These are phyloP conservation scores for Lithobates pipiens DNA, from an alignment of 2,797 vertebrate species.

Conservation along the genomic window DNA sequence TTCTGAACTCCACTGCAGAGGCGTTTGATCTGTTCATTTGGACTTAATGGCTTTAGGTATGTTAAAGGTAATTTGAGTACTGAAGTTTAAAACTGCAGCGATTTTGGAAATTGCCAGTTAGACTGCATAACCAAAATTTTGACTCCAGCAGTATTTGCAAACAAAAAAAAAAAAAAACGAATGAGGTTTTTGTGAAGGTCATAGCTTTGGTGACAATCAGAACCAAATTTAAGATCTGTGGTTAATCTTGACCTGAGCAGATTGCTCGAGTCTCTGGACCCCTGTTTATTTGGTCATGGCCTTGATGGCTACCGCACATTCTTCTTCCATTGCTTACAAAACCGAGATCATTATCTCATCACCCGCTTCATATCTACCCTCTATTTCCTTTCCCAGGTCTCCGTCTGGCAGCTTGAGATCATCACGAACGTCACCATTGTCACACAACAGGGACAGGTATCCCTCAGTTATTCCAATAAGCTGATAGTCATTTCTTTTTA, in stretches of 20 bases:
- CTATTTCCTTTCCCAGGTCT: conserved; percentile 94
- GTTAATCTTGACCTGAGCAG: conserved; percentile 87
- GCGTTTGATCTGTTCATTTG: conserved; percentile 66
- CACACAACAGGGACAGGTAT: conserved; percentile 92
- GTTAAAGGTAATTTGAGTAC: conserved; percentile 78
- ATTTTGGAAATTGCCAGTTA: conserved; percentile 84
- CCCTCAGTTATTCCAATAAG: conserved; percentile 91
- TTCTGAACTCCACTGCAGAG: conserved; percentile 69
- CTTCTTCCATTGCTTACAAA: conserved; percentile 96
- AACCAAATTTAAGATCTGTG: conserved; percentile 91
- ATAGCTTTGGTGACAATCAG: conserved; percentile 96
- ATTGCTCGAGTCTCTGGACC: conserved; percentile 75
- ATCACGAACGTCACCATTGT: conserved; percentile 93
- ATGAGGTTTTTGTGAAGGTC: conserved; percentile 95
- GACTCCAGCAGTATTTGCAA: conserved; percentile 84
- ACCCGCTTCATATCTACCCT: conserved; percentile 88
- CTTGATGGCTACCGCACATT: conserved; percentile 96
- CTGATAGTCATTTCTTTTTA: conserved; percentile 96
- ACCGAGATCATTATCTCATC: conserved; percentile 96
- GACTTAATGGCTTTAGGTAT: conserved; percentile 86
- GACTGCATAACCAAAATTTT: conserved; percentile 79
- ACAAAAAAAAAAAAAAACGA: conserved; percentile 75
- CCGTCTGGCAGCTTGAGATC: conserved; percentile 94
- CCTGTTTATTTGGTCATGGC: conserved; percentile 90
- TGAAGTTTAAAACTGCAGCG: conserved; percentile 78